These are phyloP conservation scores for Nettapus auritus DNA, from an alignment of 2,113 vertebrate species.

Conservation along the genomic window DNA sequence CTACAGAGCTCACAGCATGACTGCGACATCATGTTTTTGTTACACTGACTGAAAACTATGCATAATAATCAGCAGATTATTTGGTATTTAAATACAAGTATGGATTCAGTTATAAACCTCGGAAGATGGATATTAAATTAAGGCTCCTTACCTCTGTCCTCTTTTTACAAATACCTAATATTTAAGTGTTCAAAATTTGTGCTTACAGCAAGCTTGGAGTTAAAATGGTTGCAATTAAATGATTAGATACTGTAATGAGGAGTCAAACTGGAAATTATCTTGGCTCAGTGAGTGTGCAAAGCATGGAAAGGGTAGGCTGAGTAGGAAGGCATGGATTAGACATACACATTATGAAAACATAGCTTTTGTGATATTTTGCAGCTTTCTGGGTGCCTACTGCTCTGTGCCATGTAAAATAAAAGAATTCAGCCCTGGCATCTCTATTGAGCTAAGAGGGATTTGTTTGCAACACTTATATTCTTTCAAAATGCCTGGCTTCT, in stretches of 20 bases:
- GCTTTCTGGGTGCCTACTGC: conserved; percentile 52
- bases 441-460: conserved; percentile 35
- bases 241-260: conserved; percentile 39
- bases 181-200: conserved; percentile 29
- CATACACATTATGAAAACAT: conserved; percentile 53
- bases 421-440: not conserved
- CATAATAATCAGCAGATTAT: conserved; percentile 81
- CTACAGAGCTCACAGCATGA: conserved; percentile 77
- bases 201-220: conserved; percentile 6
- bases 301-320: not conserved
- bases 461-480: conserved; percentile 56
- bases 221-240: conserved; percentile 42
- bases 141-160: conserved; percentile 46
- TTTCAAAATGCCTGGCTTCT: conserved; percentile 54
- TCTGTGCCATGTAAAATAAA: conserved; percentile 59
- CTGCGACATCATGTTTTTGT: conserved; percentile 78
- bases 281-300: not conserved
- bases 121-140: conserved; percentile 73
- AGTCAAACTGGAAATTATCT: conserved; percentile 34
- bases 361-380: conserved; percentile 38
- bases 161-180: conserved; percentile 39
- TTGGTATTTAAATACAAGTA: conserved; percentile 78
- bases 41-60: conserved; percentile 82
- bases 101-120: conserved; percentile 72
- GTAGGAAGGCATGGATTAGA: conserved; percentile 46